phyloP scores from a whole-genome alignment of 2,113 vertebrate genomes.

The Uria lomvia region DNA sequence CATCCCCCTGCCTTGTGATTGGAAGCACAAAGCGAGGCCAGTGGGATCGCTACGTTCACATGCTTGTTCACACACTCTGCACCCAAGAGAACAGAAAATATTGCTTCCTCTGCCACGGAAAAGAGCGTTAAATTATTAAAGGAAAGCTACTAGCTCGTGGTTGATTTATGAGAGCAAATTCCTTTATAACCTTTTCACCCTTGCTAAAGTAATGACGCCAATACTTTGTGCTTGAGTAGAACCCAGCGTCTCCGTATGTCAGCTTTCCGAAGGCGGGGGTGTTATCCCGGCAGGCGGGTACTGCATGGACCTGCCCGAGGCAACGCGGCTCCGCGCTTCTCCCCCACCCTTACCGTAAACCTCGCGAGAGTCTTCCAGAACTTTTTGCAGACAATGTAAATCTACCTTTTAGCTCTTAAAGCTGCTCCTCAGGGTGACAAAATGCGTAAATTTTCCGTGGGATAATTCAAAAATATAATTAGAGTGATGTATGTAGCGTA shows the following conservation, averaged over 20 bases:
- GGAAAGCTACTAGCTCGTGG: neutral
- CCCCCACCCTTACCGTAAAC: neutral
- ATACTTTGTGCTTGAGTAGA: neutral
- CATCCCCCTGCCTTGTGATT: neutral
- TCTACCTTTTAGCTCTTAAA: neutral
- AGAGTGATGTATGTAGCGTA: neutral
- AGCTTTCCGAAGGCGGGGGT: neutral
- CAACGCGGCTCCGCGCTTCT: rapidly evolving
- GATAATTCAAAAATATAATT: neutral
- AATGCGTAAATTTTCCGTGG: neutral
- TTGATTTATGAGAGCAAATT: neutral
- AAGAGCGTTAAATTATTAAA: neutral
- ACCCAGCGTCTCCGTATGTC: rapidly evolving
- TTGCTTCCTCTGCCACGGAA: neutral
- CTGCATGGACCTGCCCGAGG: neutral
- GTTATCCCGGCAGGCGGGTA: rapidly evolving
- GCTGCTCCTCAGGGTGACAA: neutral
- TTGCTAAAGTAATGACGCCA: neutral
- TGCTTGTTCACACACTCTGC: neutral
- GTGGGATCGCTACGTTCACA: neutral
- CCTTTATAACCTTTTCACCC: neutral
- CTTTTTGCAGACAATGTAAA: neutral
- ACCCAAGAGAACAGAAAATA: neutral
- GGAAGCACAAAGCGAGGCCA: neutral
- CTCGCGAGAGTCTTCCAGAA: neutral